Conservation (phyloP, 2,888 invertebrate species). For the Amiota mariae region DNA sequence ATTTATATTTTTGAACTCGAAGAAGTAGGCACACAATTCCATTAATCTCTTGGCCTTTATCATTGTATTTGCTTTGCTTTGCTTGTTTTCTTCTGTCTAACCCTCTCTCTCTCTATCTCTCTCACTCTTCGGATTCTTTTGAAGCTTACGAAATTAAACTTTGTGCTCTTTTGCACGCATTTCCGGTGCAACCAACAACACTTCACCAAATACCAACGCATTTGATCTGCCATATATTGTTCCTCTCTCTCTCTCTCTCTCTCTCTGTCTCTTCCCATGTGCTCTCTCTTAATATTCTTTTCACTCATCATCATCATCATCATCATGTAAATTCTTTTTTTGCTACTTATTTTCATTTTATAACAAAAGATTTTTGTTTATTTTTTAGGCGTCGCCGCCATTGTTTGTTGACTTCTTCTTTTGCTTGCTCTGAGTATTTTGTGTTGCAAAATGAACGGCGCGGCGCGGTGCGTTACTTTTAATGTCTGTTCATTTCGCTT, state of each 20-base stretch:
- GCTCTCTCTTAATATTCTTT: background rate
- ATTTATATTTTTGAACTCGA: background rate
- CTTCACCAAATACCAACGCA: constrained; percentile 19
- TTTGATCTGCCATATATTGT: background rate
- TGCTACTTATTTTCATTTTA: constrained; percentile 55
- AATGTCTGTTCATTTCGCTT: constrained; percentile 7
- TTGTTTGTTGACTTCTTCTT: background rate
- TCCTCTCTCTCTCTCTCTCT: background rate
- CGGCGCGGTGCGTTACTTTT: background rate
- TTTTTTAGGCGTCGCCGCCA: constrained; percentile 33
- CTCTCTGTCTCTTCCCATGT: background rate
- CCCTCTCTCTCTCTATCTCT: background rate
- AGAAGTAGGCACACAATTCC: background rate
- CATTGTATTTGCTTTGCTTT: background rate
- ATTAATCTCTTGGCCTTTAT: too few relatives aligned
- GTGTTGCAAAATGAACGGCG: constrained; percentile 28
- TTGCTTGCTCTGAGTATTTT: constrained; percentile 29
- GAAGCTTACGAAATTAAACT: constrained; percentile 4
- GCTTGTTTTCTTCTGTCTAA: background rate
- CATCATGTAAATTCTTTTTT: constrained; percentile 31
- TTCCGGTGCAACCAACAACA: constrained; percentile 10
- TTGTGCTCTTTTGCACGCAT: constrained; percentile 17
- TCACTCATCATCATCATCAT: background rate
- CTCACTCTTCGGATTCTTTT: background rate
- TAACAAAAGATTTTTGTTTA: constrained; percentile 45